Evolutionary conservation across 2,888 invertebrate genomes (phyloP), one percentile per base, ranked within the genome.

Genomic region (Apamea sordens): DNA sequence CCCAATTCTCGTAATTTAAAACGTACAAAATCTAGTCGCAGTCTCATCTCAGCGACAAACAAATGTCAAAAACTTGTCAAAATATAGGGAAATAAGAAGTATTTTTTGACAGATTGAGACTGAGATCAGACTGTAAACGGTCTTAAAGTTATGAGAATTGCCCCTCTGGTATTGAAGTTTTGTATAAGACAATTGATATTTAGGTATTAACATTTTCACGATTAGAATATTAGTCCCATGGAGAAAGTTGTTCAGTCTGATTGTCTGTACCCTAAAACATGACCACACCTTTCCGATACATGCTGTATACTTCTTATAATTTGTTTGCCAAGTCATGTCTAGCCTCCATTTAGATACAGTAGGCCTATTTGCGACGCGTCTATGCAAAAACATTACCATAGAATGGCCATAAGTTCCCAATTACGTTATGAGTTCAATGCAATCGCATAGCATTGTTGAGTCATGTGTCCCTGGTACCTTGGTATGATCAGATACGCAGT

Each of bases 401-500:
- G 87, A 86, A 87, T 87, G 76, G 82, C 50, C 69, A 78, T 84
- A 80, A 78, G 65, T 71, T 77, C 63, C 83, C 83, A 82, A 85
- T 85, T 79, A 85, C 78, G 83, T 69, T 75, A 76, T 47, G 74
- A 83, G 71, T 79, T 86, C 83, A 85, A 85, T 85, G 80, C 77
- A 80, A 83, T 77, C 59, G 76, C 68, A 68, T 50, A 71, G 80
- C 80, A 63, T 76, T 86, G 85, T 80, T 77, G 64, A 69, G 36
- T 74, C 83, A 82, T 82, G 61, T 15, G 47, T 0, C 56, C 85
- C 80, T 80, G 53, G 75, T 84, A 76, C 72, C 28, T 72, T 28
- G 21, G 10, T 68, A 82, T n/a, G n/a, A n/a, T 76, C 50, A 11
- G 11, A 56, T 44, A 65, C 72, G 61, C 15, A 50, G 24, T 63